Evolutionary conservation across 1,140 invertebrate species (phyloP).

Genomic region (Danaus melanippus): DNA sequence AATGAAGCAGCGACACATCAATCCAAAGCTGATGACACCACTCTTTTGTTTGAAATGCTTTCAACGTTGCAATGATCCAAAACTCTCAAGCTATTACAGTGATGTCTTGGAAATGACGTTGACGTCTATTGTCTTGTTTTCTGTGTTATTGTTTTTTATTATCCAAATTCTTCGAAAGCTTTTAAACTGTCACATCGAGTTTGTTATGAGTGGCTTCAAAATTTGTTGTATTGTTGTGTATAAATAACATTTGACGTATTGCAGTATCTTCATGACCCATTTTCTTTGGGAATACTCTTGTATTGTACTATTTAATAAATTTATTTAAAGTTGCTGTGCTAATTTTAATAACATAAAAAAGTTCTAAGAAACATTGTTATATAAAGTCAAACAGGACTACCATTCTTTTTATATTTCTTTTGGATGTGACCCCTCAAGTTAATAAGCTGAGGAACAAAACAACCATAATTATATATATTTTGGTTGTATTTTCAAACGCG

Average conservation of each 20-base stretch:
- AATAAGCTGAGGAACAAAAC: no score
- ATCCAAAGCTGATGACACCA: conserved; percentile 14
- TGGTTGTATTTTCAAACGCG: conserved; percentile 17
- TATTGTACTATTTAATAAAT: no score
- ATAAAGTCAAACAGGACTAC: no score
- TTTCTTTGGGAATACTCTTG: no score
- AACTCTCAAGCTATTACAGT: conserved; percentile 29
- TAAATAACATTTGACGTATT: no score
- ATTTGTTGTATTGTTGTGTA: conserved; percentile 14
- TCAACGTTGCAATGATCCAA: conserved; percentile 28
- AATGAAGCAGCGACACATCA: conserved; percentile 15
- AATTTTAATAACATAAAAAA: no score
- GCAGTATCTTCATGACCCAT: no score
- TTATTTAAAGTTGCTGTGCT: no score
- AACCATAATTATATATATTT: no score
- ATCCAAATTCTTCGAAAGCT: conserved; percentile 18
- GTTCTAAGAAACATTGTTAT: no score
- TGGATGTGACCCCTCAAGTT: no score
- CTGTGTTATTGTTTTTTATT: conserved; percentile 19
- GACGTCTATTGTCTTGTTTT: conserved; percentile 18
- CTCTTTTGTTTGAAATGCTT: conserved; percentile 39
- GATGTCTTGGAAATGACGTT: conserved; percentile 17
- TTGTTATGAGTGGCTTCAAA: conserved; percentile 17
- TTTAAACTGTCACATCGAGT: conserved; percentile 22
- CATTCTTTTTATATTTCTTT: no score